These are phyloP conservation scores for Anastrepha ludens DNA, from an alignment of 1,140 invertebrate genomes.

Conservation along the genomic window DNA sequence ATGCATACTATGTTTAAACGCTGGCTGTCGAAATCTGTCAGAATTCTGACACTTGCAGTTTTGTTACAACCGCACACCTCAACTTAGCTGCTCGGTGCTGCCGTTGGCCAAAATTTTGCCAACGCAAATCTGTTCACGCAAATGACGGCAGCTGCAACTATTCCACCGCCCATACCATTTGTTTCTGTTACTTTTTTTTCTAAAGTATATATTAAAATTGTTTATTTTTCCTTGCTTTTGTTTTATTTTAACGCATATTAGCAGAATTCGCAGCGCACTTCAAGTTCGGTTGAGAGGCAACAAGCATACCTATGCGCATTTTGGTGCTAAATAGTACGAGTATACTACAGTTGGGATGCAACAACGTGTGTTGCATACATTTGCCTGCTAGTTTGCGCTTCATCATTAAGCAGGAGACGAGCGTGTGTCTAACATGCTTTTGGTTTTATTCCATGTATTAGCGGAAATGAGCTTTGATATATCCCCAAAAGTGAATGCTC, in stretches of 20 bases:
- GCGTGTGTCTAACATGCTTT: neutral
- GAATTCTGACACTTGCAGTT: slow-evolving; percentile 52
- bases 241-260: slow-evolving; percentile 44
- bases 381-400: slow-evolving; percentile 23
- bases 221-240: neutral
- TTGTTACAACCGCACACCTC: slow-evolving; percentile 24
- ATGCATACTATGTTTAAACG: neutral
- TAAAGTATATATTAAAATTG: too few relatives aligned
- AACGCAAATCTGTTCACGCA: slow-evolving; percentile 5
- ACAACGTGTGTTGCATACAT: slow-evolving; percentile 1
- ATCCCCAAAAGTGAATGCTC: slow-evolving; percentile 1
- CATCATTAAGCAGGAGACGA: slow-evolving; percentile 37
- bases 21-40: slow-evolving; percentile 47
- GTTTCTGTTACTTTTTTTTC: neutral
- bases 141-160: slow-evolving; percentile 19
- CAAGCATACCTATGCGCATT: neutral
- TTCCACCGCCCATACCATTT: neutral
- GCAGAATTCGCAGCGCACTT: neutral
- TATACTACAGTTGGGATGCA: neutral
- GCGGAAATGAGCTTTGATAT: slow-evolving; percentile 50
- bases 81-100: neutral
- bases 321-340: neutral
- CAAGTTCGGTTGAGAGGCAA: neutral
- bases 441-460: slow-evolving; percentile 6
- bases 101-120: slow-evolving; percentile 30